These are phyloP conservation scores for Papilio helenus DNA, from an alignment of 1,140 invertebrate genomes.

Conservation along the genomic window DNA sequence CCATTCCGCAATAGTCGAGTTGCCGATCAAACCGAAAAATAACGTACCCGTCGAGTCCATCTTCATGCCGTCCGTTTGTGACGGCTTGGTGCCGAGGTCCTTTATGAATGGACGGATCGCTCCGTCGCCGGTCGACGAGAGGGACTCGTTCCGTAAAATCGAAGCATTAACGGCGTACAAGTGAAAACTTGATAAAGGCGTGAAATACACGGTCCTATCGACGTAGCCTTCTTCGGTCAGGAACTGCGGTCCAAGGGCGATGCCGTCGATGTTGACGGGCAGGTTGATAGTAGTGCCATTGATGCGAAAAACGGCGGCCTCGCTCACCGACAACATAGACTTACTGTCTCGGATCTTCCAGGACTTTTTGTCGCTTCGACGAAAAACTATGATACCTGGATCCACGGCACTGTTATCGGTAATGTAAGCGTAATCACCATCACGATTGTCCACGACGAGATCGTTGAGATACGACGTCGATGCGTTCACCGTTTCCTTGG, in stretches of 20 bases:
- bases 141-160: conserved; percentile 82
- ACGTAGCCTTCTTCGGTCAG: conserved; percentile 60
- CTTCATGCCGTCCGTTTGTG: conserved; percentile 87
- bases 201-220: conserved; percentile 85
- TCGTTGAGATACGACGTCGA: conserved; percentile 86
- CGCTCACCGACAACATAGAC: conserved; percentile 85
- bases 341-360: conserved; percentile 86
- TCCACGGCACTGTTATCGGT: conserved; percentile 86
- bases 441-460: conserved; percentile 87
- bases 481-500: conserved; percentile 78
- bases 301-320: conserved; percentile 84
- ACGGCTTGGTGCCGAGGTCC: conserved; percentile 84
- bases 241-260: conserved; percentile 85
- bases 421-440: conserved; percentile 87
- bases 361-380: conserved; percentile 83
- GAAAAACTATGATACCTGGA: conserved; percentile 89
- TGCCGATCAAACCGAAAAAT: conserved; percentile 86
- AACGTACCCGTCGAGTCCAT: conserved; percentile 87
- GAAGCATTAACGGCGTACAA: conserved; percentile 85
- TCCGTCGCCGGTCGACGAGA: conserved; percentile 60
- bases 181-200: conserved; percentile 85
- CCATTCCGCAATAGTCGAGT: conserved; percentile 87
- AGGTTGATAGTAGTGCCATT: conserved; percentile 82
- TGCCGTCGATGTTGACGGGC: conserved; percentile 85
- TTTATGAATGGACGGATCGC: conserved; percentile 74